Conservation (phyloP, 2,113 vertebrate species). For the Hydrolagus affinis region DNA sequence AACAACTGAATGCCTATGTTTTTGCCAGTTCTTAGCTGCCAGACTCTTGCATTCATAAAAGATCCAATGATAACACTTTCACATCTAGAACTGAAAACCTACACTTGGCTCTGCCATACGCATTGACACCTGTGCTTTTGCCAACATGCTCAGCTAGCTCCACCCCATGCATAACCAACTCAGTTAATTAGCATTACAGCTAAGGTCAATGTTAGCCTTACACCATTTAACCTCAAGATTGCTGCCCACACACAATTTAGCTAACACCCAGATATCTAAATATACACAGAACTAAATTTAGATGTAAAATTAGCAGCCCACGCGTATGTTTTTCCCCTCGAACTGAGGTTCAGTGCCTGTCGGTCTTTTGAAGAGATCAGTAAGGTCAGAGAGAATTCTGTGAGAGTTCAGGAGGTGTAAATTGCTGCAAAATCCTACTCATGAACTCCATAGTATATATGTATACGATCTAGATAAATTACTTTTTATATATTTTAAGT, state of each 20-base stretch:
- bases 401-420: not conserved
- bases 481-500: not conserved
- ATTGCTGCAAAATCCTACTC: not conserved
- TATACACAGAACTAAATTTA: constrained; percentile 14
- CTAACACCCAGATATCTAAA: not conserved
- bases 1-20: not conserved
- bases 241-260: constrained; percentile 9
- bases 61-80: constrained; percentile 21
- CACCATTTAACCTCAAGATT: constrained; percentile 15
- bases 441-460: not conserved
- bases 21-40: not conserved
- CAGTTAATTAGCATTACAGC: not conserved
- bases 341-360: not conserved
- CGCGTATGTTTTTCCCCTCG: not conserved
- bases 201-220: not conserved
- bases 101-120: not conserved
- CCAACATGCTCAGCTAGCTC: not conserved
- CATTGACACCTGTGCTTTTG: constrained; percentile 23
- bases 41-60: not conserved
- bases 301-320: constrained; percentile 5
- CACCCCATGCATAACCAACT: constrained; percentile 17
- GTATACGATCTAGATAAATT: too few relatives aligned
- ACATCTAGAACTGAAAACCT: constrained; percentile 20
- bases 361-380: not conserved
- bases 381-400: not conserved